Conservation (phyloP, 2,888 invertebrate species). For the Aspidiotus rigidus region DNA sequence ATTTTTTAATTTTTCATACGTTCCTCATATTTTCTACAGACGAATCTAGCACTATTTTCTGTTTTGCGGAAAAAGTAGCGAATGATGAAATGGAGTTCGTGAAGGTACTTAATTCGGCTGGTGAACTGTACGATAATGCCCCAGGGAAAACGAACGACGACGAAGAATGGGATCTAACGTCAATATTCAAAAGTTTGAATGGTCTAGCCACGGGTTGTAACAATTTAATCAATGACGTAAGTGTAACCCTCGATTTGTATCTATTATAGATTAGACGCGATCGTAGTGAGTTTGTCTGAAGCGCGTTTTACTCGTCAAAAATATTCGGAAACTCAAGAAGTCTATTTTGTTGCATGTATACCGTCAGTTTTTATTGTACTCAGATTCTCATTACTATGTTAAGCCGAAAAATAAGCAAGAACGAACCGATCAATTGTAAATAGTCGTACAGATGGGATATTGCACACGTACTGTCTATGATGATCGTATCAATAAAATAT, state of each 20-base stretch:
- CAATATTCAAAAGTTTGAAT: constrained; percentile 15
- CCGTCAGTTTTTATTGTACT: too few relatives aligned
- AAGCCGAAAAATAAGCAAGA: background rate
- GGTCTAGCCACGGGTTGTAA: constrained; percentile 9
- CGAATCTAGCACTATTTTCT: too few relatives aligned
- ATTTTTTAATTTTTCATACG: too few relatives aligned
- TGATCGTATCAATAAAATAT: background rate
- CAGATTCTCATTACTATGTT: too few relatives aligned
- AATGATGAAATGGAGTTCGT: constrained; percentile 23
- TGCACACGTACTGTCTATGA: background rate
- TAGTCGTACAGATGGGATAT: background rate
- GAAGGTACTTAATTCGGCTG: constrained; percentile 13
- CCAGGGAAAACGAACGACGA: background rate
- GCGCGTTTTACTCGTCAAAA: too few relatives aligned
- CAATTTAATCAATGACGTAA: constrained; percentile 23
- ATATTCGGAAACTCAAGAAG: too few relatives aligned
- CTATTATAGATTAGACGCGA: too few relatives aligned
- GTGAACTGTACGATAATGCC: constrained; percentile 25
- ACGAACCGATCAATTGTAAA: background rate
- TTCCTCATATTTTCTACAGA: too few relatives aligned
- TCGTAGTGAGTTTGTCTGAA: too few relatives aligned
- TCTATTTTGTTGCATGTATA: too few relatives aligned
- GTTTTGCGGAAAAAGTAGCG: constrained; percentile 11
- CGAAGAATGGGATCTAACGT: constrained; percentile 8
- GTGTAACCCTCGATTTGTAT: background rate